Base-by-base conservation (phyloP, 2,113 vertebrate genomes). In the Oryzias curvinotus region DNA sequence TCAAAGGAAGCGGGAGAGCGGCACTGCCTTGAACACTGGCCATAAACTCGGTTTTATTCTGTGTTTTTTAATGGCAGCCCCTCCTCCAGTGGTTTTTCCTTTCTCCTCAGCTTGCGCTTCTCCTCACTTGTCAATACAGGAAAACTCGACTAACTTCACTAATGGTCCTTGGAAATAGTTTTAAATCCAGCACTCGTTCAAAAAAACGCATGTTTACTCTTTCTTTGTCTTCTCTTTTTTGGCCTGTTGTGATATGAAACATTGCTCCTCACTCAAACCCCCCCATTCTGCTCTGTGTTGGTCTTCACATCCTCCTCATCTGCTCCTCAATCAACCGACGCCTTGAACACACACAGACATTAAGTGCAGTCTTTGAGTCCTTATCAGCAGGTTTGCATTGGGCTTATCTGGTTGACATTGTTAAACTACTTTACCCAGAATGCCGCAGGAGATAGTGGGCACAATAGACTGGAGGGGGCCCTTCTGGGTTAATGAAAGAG, bases 401-500 rank as follows among this genome's bases (percentile, higher is more conserved):
- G 72, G 81, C 86, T 90, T 90, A 90, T 90, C 89, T 75, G 70
- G 77, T 65, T 84, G 87, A 89, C 87, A 89, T 88, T 90, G 89
- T 88, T 86, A 89, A 87, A 89, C 89, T 90, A 89, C 89, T 89
- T 87, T 89, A 90, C 86, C 89, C 87, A 89, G 82, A 89, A 90
- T 89, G 86, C 87, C 48, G 75, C 21, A 28, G 76, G 78, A 89
- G 86, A 89, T 87, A 87, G 77, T 21, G 79, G 81, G 72, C 75
- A 89, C 86, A 88, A 90, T 90, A 67, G 75, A 60, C 80, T 84
- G 66, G 72, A 64, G 48, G 63, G 70, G 84, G 69, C 78, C 78
- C 80, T 83, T 81, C 72, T 61, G 67, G 86, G 87, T 88, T 90
- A 90, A 90, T 89, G 87, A 87, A 79, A 77, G 80, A 80, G 61